Evolutionary conservation across 1,140 invertebrate genomes (phyloP), one percentile per base, ranked within the genome.

Genomic region (Teleogryllus occipitalis): DNA sequence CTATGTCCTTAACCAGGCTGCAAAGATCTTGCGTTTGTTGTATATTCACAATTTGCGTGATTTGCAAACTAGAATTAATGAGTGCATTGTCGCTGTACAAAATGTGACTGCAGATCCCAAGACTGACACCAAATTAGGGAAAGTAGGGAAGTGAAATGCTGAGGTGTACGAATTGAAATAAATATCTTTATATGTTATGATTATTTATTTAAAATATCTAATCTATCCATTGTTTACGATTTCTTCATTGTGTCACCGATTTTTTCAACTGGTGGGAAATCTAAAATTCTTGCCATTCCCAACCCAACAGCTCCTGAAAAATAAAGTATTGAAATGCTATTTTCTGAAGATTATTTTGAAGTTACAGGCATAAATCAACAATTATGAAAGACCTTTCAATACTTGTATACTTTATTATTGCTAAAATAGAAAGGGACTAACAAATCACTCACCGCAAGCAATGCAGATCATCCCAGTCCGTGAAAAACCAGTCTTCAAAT

Each of bases 31-130:
- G 46, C 90, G 95, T 72, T 88, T 99, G 21, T 85, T 99, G 7
- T 97, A 97, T 85, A 94, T 99, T 82, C 93, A 96, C 83, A 95
- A 98, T 85, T 86, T 98, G 8, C 88, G 97, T 82, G 90, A 96
- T 81, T 88, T 99, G 39, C 98, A 99, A 87, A 98, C 97, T 0
- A 92, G 92, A 83, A 98, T 98, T 65, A 99, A 99, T 87, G 94
- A 97, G 87, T 92, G 94, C 7, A 93, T 99, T 84, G 97, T 98
- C 6, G 89, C 90, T 80, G 94, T 98, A 3, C 98, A 99, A 89
- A 91, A 88, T 80, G 89, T 99, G 8, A 99, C 97, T 18, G 97
- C 97, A 10, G 94, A 99, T 91, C 98, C 98, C 14, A 97, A 97
- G 88, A 99, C 97, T 83, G 97, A 99, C 85, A 97, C 96, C 6